These are phyloP conservation scores for Micronycteris hirsuta DNA, from an alignment of 2,113 vertebrate species.

Conservation along the genomic window DNA sequence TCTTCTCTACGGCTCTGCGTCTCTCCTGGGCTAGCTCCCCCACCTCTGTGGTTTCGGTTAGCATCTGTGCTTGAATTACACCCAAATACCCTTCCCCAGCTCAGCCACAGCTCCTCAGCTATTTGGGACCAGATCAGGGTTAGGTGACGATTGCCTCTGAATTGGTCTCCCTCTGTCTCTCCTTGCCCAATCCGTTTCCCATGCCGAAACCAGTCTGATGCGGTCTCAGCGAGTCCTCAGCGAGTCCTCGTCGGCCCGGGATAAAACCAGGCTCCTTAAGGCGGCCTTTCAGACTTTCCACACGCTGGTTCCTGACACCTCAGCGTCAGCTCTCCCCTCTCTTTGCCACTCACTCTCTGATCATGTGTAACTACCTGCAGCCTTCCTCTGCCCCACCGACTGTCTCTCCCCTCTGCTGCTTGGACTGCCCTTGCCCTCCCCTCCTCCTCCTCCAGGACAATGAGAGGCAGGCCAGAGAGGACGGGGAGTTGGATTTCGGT, in stretches of 20 bases:
- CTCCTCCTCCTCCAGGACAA: background rate
- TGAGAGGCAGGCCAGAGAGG: background rate
- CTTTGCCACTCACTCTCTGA: background rate
- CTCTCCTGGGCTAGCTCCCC: background rate
- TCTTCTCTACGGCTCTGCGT: background rate
- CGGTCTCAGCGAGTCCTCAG: background rate
- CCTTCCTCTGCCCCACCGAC: background rate
- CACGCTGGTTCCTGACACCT: background rate
- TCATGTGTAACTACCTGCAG: background rate
- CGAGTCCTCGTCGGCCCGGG: background rate
- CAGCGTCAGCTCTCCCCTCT: background rate
- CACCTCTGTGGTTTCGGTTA: background rate
- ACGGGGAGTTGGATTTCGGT: background rate
- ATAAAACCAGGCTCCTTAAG: background rate
- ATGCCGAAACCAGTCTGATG: background rate
- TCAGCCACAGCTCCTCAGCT: background rate
- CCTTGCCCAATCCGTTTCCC: background rate
- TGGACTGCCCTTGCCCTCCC: background rate
- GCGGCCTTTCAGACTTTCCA: background rate
- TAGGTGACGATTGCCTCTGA: background rate
- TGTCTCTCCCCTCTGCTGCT: background rate
- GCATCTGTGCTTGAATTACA: background rate
- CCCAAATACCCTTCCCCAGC: background rate
- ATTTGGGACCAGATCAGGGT: background rate
- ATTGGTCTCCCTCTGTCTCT: background rate